These are phyloP conservation scores for Acrocera orbiculus DNA, from an alignment of 2,888 invertebrate genomes.

Conservation along the genomic window DNA sequence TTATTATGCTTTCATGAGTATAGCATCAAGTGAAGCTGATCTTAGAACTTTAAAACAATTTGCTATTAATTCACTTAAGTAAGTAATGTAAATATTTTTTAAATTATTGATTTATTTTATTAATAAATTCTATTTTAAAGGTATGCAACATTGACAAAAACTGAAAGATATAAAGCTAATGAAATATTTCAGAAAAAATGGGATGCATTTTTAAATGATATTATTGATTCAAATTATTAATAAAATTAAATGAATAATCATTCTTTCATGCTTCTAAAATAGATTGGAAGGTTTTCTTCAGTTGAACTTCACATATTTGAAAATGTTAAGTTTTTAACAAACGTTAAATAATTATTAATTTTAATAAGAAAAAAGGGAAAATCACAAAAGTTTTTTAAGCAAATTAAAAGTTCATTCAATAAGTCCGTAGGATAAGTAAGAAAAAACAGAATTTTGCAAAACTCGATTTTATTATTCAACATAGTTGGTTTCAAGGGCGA, in stretches of 20 bases:
- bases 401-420: no score
- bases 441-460: no score
- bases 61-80: slow-evolving; percentile 42
- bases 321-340: no score
- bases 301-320: no score
- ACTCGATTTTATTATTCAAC: no score
- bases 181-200: slow-evolving; percentile 26
- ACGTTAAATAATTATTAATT: no score
- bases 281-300: no score
- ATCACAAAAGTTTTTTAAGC: no score
- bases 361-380: no score
- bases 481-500: no score
- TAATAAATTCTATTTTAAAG: slow-evolving; percentile 9
- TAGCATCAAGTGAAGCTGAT: slow-evolving; percentile 40
- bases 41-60: slow-evolving; percentile 43
- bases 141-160: slow-evolving; percentile 21
- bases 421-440: no score
- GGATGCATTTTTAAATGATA: slow-evolving; percentile 28
- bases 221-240: slow-evolving; percentile 14
- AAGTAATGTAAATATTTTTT: slow-evolving; percentile 12
- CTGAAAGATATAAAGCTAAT: slow-evolving; percentile 24
- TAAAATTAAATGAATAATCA: background rate
- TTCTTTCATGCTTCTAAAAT: no score
- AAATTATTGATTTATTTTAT: background rate
- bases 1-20: slow-evolving; percentile 47